Conservation (phyloP, 2,888 invertebrate genomes). For the Ormyrus rosae region DNA sequence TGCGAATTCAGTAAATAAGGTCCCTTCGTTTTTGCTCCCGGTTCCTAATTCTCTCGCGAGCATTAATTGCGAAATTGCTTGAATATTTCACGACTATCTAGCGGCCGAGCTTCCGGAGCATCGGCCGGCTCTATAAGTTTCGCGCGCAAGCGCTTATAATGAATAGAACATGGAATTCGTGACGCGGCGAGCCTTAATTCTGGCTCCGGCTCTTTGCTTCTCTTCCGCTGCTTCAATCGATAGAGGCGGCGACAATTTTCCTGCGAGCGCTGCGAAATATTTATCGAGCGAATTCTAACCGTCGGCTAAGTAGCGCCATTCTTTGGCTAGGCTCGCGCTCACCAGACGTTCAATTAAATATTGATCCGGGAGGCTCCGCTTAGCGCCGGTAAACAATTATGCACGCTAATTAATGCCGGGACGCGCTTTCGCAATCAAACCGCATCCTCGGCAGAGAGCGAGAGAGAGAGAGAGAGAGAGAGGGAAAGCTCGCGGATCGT, state of each 20-base stretch:
- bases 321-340: slow-evolving; percentile 57
- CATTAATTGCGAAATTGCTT: slow-evolving; percentile 48
- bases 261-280: slow-evolving; percentile 11
- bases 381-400: slow-evolving; percentile 74
- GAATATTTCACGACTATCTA: slow-evolving; percentile 39
- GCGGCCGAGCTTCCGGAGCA: background rate
- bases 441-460: slow-evolving; percentile 62
- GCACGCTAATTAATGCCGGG: slow-evolving; percentile 74
- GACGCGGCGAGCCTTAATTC: slow-evolving; percentile 31
- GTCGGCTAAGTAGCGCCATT: background rate
- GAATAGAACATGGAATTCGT: slow-evolving; percentile 51
- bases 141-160: slow-evolving; percentile 41
- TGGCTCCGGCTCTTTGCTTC: slow-evolving; percentile 10
- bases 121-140: slow-evolving; percentile 42
- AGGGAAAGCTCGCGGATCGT: slow-evolving; percentile 52
- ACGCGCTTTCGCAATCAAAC: slow-evolving; percentile 66
- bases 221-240: background rate
- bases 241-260: slow-evolving; percentile 35
- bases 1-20: slow-evolving; percentile 52
- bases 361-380: slow-evolving; percentile 64
- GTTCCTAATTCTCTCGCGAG: slow-evolving; percentile 48
- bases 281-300: background rate
- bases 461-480: slow-evolving; percentile 39
- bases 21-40: slow-evolving; percentile 43
- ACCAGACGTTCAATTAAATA: slow-evolving; percentile 74